Evolutionary conservation across 2,113 vertebrate species (phyloP).

Genomic region (Sphaerodactylus townsendi): DNA sequence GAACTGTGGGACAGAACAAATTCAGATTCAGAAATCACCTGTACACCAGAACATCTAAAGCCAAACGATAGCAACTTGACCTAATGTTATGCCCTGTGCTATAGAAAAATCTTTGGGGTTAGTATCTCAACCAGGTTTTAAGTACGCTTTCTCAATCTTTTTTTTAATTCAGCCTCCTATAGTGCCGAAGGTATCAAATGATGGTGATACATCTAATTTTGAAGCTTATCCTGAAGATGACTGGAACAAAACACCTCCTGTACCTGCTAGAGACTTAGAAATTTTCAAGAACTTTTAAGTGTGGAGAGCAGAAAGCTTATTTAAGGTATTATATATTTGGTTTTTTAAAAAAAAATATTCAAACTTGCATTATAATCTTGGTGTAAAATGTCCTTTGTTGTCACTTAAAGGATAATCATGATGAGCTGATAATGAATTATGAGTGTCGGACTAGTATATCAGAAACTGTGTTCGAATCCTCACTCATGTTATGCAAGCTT

Average conservation of each 20-base stretch:
- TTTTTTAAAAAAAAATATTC: background rate
- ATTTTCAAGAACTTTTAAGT: conserved; percentile 92
- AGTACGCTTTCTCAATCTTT: background rate
- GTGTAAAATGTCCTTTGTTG: background rate
- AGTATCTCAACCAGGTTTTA: background rate
- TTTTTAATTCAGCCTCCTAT: conserved; percentile 85
- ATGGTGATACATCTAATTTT: conserved; percentile 96
- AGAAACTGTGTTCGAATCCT: too few species aligned
- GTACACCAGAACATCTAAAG: background rate
- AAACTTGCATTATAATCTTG: background rate
- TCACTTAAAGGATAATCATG: background rate
- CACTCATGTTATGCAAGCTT: too few species aligned
- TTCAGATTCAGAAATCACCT: background rate
- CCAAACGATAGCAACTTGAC: background rate
- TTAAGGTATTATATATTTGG: conserved; percentile 43
- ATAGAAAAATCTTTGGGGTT: background rate
- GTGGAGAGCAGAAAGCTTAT: background rate
- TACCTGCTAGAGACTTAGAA: conserved; percentile 87
- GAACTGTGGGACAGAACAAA: background rate
- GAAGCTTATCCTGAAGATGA: conserved; percentile 92
- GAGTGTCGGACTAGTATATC: too few species aligned
- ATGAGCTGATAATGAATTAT: too few species aligned
- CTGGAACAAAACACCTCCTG: conserved; percentile 83
- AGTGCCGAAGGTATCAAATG: conserved; percentile 87
- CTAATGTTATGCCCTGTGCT: background rate